phyloP scores from a whole-genome alignment of 1,140 invertebrate species.

The Meloidogyne chitwoodi region DNA sequence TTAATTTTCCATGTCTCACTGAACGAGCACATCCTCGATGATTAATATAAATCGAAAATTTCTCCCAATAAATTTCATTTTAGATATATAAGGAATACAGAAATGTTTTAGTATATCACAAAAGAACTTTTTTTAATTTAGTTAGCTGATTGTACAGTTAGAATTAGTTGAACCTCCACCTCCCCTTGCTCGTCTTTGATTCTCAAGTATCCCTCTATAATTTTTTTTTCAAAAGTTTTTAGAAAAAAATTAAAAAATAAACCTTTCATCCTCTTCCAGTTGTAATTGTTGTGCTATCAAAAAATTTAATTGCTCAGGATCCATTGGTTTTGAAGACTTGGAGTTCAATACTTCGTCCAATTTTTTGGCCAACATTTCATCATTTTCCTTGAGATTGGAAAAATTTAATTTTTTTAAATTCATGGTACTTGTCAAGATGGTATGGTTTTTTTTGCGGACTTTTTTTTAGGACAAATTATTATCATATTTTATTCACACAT shows the following conservation, averaged over 20 bases:
- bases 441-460: no score
- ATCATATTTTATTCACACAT: no score
- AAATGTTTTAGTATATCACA: no score
- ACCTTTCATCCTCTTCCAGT: conserved; percentile 9
- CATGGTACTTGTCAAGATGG: no score
- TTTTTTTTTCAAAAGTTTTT: background rate
- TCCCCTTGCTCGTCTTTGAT: background rate
- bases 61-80: no score
- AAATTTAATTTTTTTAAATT: background rate
- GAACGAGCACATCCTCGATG: no score
- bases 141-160: background rate
- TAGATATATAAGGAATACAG: no score
- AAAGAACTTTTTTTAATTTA: background rate
- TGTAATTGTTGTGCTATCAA: conserved; percentile 16
- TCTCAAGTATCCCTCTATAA: background rate
- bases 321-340: background rate
- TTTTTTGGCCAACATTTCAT: background rate
- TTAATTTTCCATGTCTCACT: no score
- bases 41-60: no score
- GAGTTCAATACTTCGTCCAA: background rate
- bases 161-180: background rate
- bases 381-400: background rate
- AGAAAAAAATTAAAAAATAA: background rate
- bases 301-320: background rate
- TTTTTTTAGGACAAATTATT: no score